Evolutionary conservation across 2,113 vertebrate genomes (phyloP).

Genomic region (Platichthys flesus): DNA sequence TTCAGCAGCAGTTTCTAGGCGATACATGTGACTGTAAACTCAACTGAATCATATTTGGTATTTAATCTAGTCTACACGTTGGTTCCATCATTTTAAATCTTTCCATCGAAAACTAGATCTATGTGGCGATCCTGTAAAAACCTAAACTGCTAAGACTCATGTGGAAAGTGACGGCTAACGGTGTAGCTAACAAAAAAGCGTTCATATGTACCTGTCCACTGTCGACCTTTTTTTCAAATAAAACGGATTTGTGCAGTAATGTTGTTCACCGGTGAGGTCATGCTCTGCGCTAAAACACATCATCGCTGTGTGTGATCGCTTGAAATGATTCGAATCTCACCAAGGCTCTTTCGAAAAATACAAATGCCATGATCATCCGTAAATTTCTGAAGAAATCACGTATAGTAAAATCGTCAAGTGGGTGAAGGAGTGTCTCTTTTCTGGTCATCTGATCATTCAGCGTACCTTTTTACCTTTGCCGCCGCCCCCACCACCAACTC

Average conservation of each 20-base stretch:
- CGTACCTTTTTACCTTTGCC: background rate
- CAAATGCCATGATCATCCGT: background rate
- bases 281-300: slow-evolving; percentile 22
- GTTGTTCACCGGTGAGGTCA: slow-evolving; percentile 14
- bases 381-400: slow-evolving; percentile 7
- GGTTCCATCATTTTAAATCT: slow-evolving; percentile 45
- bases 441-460: slow-evolving; percentile 4
- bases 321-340: slow-evolving; percentile 10
- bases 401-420: slow-evolving; percentile 9
- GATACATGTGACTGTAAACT: slow-evolving; percentile 59
- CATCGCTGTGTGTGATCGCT: slow-evolving; percentile 14
- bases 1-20: slow-evolving; percentile 49
- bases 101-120: slow-evolving; percentile 34
- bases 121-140: slow-evolving; percentile 52
- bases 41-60: slow-evolving; percentile 39
- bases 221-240: slow-evolving; percentile 42
- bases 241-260: slow-evolving; percentile 55
- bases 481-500: slow-evolving; percentile 3
- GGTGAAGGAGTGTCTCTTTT: slow-evolving; percentile 8
- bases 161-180: slow-evolving; percentile 20
- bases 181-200: slow-evolving; percentile 31
- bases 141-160: slow-evolving; percentile 15
- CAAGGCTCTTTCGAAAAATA: background rate
- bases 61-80: slow-evolving; percentile 47
- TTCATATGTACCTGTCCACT: slow-evolving; percentile 46